Conservation (phyloP, 2,888 invertebrate species). For the Oxystoma pomonae region DNA sequence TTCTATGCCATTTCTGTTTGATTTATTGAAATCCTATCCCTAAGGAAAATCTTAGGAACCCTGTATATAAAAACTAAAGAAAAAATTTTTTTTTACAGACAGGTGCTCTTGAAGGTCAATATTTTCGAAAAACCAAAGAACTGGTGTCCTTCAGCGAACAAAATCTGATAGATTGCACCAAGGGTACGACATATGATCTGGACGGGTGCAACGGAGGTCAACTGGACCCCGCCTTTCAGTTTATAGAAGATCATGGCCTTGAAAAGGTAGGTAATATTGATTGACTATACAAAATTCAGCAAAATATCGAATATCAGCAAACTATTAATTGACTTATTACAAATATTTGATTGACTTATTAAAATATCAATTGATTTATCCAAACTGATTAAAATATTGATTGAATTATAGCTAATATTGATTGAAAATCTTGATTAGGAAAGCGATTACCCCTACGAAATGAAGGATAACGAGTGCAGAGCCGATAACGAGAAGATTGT, state of each 20-base stretch:
- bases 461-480: conserved; percentile 27
- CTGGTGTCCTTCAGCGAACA: conserved; percentile 53
- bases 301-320: no score
- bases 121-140: conserved; percentile 49
- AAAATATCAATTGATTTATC: no score
- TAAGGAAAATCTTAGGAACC: no score
- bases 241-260: conserved; percentile 30
- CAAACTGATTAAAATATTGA: no score
- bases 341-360: no score
- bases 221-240: conserved; percentile 50
- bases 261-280: conserved; percentile 2
- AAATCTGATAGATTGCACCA: conserved; percentile 53
- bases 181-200: conserved; percentile 43
- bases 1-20: no score
- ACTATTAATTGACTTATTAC: no score
- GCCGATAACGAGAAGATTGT: conserved; percentile 11
- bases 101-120: conserved; percentile 52
- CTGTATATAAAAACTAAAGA: background rate
- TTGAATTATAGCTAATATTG: background rate
- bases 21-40: no score
- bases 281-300: background rate
- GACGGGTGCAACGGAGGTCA: conserved; percentile 52
- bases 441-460: conserved; percentile 52
- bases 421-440: conserved; percentile 37
- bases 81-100: conserved; percentile 42